These are phyloP conservation scores for Dunckerocampus dactyliophorus DNA, from an alignment of 2,113 vertebrate genomes.

Conservation along the genomic window DNA sequence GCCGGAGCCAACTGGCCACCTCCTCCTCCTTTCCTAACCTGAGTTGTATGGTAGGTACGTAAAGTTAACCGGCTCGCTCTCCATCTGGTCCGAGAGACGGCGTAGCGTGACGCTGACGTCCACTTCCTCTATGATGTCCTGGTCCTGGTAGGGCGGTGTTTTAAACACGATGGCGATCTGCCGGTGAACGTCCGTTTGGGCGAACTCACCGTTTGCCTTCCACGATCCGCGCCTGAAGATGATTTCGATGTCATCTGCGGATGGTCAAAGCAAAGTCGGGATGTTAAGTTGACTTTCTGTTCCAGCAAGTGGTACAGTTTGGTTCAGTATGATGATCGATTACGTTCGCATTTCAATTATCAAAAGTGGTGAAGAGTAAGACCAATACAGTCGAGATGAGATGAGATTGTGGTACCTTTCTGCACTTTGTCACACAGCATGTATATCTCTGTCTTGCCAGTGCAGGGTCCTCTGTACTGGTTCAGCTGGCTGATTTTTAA, in stretches of 20 bases:
- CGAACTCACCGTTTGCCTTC: conserved; percentile 87
- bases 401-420: conserved; percentile 76
- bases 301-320: too few species aligned
- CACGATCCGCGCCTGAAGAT: conserved; percentile 79
- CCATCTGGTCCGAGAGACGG: conserved; percentile 83
- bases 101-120: conserved; percentile 78
- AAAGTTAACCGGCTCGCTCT: conserved; percentile 81
- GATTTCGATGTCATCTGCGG: conserved; percentile 84
- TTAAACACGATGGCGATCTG: conserved; percentile 93
- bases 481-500: conserved; percentile 88
- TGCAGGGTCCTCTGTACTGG: conserved; percentile 76
- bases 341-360: too few species aligned
- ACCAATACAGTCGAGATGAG: too few species aligned
- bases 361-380: background rate
- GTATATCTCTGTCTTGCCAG: conserved; percentile 85
- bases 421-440: conserved; percentile 95
- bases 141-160: conserved; percentile 82
- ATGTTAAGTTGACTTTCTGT: too few species aligned
- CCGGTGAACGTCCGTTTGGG: conserved; percentile 88
- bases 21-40: conserved; percentile 61
- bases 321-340: too few species aligned
- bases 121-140: conserved; percentile 76
- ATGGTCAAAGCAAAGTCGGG: background rate
- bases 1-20: too few species aligned
- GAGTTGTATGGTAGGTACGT: conserved; percentile 79